Evolutionary conservation across 2,888 invertebrate genomes (phyloP).

Genomic region (Conistra vaccinii): DNA sequence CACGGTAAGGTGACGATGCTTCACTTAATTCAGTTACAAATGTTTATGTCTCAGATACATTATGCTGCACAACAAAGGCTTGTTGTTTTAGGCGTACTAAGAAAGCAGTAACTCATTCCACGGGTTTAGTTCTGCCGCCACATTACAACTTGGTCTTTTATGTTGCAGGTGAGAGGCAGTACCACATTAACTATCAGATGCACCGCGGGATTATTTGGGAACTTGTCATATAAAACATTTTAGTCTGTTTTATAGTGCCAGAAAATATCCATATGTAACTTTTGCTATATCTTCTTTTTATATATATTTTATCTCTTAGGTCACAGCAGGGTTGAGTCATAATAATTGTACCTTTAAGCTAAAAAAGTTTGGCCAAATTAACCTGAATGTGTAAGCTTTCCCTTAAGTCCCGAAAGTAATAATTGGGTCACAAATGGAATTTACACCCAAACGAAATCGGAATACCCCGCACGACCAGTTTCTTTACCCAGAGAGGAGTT

Average conservation of each 20-base stretch:
- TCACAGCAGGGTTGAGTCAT: background rate
- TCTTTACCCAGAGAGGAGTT: conserved; percentile 36
- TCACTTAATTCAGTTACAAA: conserved; percentile 71
- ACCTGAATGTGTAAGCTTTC: conserved; percentile 31
- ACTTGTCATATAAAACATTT: conserved; percentile 24
- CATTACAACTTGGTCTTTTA: conserved; percentile 15
- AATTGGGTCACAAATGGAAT: conserved; percentile 56
- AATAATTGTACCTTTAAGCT: background rate
- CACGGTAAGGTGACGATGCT: conserved; percentile 70
- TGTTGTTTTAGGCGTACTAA: conserved; percentile 42
- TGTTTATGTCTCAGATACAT: conserved; percentile 56
- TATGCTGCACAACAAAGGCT: conserved; percentile 43
- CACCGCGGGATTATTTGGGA: conserved; percentile 3
- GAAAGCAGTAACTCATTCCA: conserved; percentile 10
- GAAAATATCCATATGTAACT: background rate
- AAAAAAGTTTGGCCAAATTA: conserved; percentile 14
- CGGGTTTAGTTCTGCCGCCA: background rate
- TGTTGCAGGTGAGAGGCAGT: conserved; percentile 13
- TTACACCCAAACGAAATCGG: conserved; percentile 36
- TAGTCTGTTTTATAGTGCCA: background rate
- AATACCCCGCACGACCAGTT: conserved; percentile 38
- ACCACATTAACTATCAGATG: conserved; percentile 22
- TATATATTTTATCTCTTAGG: background rate
- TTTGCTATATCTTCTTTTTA: background rate
- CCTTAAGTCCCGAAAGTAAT: conserved; percentile 48